Evolutionary conservation across 2,888 invertebrate species (phyloP).

Genomic region (Emmelina monodactyla): DNA sequence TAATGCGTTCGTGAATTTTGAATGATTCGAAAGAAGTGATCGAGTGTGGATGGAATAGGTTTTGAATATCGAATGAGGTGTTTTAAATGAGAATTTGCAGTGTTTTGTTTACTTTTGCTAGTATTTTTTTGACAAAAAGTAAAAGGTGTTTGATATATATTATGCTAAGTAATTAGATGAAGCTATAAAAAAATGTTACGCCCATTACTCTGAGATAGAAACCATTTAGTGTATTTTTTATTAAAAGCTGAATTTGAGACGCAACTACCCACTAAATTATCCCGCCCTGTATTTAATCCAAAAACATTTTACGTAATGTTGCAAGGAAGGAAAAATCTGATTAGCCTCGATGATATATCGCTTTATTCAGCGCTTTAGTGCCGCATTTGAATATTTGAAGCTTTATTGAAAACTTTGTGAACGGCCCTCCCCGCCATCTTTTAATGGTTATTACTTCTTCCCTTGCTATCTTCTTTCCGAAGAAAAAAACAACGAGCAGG

Average conservation of each 20-base stretch:
- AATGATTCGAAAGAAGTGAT: slow-evolving; percentile 30
- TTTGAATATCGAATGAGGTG: slow-evolving; percentile 8
- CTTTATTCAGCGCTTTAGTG: slow-evolving; percentile 51
- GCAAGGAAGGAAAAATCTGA: slow-evolving; percentile 47
- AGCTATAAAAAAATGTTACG: too few relatives aligned
- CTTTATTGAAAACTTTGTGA: slow-evolving; percentile 63
- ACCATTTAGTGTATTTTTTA: too few relatives aligned
- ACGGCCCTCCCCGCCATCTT: slow-evolving; percentile 51
- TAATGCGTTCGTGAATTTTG: slow-evolving; percentile 46
- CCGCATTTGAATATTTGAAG: slow-evolving; percentile 65
- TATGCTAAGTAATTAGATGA: too few relatives aligned
- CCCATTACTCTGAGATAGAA: too few relatives aligned
- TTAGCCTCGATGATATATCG: slow-evolving; percentile 61
- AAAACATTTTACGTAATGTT: slow-evolving; percentile 41
- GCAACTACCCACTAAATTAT: slow-evolving; percentile 36
- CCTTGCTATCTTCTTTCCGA: slow-evolving; percentile 31
- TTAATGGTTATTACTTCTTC: slow-evolving; percentile 61
- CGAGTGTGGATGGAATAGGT: slow-evolving; percentile 1
- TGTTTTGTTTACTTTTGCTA: too few relatives aligned
- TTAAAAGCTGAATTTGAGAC: slow-evolving; percentile 20
- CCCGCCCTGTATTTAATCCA: slow-evolving; percentile 38
- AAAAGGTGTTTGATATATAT: too few relatives aligned
- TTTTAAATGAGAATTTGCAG: too few relatives aligned
- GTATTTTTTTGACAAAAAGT: too few relatives aligned
- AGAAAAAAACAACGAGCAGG: slow-evolving; percentile 24